Percentiles rank a stretch among this genome's conserved stretches.
These are phyloP conservation scores for Aphelenchoides besseyi DNA, from an alignment of 1,140 invertebrate species.

Conservation along the genomic window DNA sequence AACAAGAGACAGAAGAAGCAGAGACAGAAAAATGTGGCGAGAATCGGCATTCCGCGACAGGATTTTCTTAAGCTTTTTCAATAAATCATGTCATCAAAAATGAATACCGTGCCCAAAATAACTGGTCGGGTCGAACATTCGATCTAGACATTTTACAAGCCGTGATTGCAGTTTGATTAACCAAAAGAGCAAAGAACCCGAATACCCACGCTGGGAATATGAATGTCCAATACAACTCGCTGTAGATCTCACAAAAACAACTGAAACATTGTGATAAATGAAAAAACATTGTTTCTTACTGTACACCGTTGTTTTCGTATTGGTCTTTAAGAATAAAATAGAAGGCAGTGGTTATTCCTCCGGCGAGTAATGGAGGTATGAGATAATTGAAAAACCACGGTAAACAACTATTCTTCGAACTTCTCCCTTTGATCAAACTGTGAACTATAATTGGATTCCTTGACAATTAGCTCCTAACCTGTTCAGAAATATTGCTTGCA, in stretches of 20 bases:
- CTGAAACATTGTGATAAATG: conserved; percentile 11
- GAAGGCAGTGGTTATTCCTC: conserved; percentile 8
- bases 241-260: conserved; percentile 26
- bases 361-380: conserved; percentile 25
- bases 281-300: conserved; percentile 20
- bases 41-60: conserved; percentile 28
- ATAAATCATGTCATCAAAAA: background rate
- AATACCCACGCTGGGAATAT: conserved; percentile 30
- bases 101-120: conserved; percentile 32
- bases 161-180: conserved; percentile 28
- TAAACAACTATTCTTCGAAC: conserved; percentile 28
- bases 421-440: conserved; percentile 34
- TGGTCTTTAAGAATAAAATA: conserved; percentile 25
- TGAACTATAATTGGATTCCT: too few relatives aligned
- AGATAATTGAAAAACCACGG: conserved; percentile 25
- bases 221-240: conserved; percentile 27
- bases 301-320: conserved; percentile 20
- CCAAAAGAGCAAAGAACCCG: conserved; percentile 30
- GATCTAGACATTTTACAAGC: conserved; percentile 27
- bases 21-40: conserved; percentile 34
- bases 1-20: conserved; percentile 30
- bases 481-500: conserved; percentile 25
- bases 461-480: background rate
- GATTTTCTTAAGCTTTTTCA: conserved; percentile 17
- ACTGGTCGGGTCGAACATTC: conserved; percentile 26